Evolutionary conservation across 2,888 invertebrate species (phyloP), one percentile per base, ranked within the genome.

Genomic region (Acleris emargana): DNA sequence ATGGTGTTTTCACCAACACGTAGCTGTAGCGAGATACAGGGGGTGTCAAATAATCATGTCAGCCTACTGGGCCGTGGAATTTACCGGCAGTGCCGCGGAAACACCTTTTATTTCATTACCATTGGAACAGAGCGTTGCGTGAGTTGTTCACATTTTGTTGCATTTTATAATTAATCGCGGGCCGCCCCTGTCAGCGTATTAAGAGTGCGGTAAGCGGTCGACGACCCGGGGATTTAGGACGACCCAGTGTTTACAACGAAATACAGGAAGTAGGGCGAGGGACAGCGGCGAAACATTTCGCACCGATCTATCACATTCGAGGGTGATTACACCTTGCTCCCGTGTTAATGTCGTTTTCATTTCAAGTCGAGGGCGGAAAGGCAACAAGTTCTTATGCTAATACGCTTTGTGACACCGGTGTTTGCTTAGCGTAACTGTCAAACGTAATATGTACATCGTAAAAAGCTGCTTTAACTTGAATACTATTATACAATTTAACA

Each of bases 111-210:
- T 59, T 47, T 58, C 63, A 64, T 69, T 58, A 58, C 74, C 72
- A 70, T 73, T n/a, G 57, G 50, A 53, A 68, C 64, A 51, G 38
- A 67, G 68, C 70, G 68, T 87, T 74, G 90, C 89, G 88, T 90
- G 88, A 75, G 73, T 72, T 72, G 76, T 78, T 75, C 81, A 83
- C 87, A 86, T 87, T 85, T 79, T 82, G 79, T 78, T 83, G 81
- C 84, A 83, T 88, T 90, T 90, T 85, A 86, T 87, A 89, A 88
- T 88, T 86, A 90, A 90, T 87, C 81, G 83, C 71, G 73, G 75
- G 76, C 84, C 84, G 85, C 90, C 91, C 90, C 83, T 88, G 88
- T 88, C 87, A 86, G 73, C 81, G 77, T 76, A 22, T 49, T 67
- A 57, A 60, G 77, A 77, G 75, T 76, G 76, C 76, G 76, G 79